phyloP scores from a whole-genome alignment of 2,888 invertebrate species.

The Campoplex nolae region DNA sequence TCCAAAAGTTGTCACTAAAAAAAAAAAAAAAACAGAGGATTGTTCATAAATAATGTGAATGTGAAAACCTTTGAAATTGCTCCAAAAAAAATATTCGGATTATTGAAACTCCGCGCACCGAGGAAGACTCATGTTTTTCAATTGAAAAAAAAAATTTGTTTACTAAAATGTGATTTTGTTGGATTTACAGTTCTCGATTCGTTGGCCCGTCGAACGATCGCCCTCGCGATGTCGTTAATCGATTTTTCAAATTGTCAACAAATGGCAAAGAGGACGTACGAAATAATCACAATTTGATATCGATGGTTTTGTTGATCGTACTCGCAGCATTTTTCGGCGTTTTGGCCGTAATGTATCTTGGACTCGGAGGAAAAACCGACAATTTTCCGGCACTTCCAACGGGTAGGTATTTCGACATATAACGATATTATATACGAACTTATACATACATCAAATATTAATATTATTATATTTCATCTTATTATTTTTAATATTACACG shows the following conservation, averaged over 20 bases:
- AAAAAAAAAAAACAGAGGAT: no score
- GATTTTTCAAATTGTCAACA: conserved; percentile 76
- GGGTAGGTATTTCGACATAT: conserved; percentile 81
- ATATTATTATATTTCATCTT: conserved; percentile 8
- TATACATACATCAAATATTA: conserved; percentile 23
- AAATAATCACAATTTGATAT: conserved; percentile 83
- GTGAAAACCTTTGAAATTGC: no score
- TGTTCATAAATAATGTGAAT: no score
- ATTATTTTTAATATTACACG: background rate
- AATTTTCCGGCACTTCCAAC: conserved; percentile 79
- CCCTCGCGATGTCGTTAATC: conserved; percentile 76
- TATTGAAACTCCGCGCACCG: no score
- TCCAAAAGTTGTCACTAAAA: no score
- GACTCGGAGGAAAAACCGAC: conserved; percentile 82
- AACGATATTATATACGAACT: background rate
- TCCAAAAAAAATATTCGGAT: no score
- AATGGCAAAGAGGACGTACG: conserved; percentile 78
- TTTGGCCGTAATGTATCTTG: conserved; percentile 83
- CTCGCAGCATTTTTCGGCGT: conserved; percentile 83
- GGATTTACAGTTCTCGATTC: conserved; percentile 74
- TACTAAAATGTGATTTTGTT: background rate
- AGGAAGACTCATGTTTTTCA: no score
- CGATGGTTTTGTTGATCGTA: conserved; percentile 83
- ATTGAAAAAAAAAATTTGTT: no score
- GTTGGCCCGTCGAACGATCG: conserved; percentile 76